Evolutionary conservation across 2,797 vertebrate genomes (phyloP).

Genomic region (Gallinago solitaria): DNA sequence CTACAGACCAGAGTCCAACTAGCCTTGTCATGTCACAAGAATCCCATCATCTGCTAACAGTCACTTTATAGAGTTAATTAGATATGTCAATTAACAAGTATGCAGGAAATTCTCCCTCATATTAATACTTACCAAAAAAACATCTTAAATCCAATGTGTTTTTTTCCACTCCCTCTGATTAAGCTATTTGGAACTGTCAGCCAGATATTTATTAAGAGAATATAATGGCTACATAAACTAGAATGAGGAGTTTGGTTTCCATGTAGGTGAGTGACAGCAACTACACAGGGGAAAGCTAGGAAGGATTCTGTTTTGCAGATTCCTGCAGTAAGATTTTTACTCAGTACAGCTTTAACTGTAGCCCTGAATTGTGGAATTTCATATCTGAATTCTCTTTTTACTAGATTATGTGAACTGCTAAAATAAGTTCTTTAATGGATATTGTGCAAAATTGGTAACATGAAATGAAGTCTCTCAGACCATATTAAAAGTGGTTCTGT

Average conservation of each 20-base stretch:
- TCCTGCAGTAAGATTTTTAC: neutral
- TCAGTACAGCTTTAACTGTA: neutral
- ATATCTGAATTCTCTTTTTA: neutral
- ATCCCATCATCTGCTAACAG: neutral
- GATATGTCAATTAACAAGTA: neutral
- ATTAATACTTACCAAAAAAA: neutral
- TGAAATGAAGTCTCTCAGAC: neutral
- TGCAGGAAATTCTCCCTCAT: neutral
- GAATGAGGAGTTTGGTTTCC: neutral
- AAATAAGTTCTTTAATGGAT: neutral
- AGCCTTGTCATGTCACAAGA: neutral
- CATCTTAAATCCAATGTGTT: neutral
- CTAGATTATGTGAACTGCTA: neutral
- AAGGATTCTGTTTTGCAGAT: neutral
- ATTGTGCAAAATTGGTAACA: neutral
- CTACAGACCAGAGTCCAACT: neutral
- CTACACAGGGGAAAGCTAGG: neutral
- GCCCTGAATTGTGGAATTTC: neutral
- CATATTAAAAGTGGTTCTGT: neutral
- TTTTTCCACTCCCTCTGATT: neutral
- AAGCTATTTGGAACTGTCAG: neutral
- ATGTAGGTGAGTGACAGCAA: neutral
- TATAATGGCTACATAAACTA: neutral
- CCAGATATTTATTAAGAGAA: neutral
- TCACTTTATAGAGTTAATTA: neutral